A percentile compares a stretch with the other conserved stretches of the same genome.
phyloP scores from a whole-genome alignment of 2,113 vertebrate genomes.

The Callorhinus ursinus region DNA sequence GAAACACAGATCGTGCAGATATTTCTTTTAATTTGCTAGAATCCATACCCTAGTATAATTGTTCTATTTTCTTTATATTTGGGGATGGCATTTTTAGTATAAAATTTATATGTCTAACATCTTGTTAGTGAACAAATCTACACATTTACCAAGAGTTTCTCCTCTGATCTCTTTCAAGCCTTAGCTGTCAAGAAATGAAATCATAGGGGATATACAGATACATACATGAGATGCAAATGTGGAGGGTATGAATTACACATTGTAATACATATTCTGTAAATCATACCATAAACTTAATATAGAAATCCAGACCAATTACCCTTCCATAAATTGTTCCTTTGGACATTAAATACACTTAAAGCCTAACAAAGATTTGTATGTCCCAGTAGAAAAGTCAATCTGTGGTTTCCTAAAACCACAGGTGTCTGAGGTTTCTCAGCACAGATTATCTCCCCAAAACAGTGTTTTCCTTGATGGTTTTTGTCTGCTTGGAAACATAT shows the following conservation, averaged over 20 bases:
- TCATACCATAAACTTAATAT: neutral
- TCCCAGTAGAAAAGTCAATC: neutral
- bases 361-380: neutral
- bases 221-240: neutral
- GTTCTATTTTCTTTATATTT: conserved; percentile 3
- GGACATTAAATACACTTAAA: neutral
- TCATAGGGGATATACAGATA: neutral
- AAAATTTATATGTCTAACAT: conserved; percentile 33
- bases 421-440: neutral
- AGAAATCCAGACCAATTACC: neutral
- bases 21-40: conserved; percentile 67
- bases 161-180: neutral
- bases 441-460: neutral
- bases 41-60: conserved; percentile 36
- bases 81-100: neutral
- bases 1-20: conserved; percentile 49
- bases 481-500: neutral
- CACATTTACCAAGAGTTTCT: neutral
- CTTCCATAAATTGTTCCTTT: neutral
- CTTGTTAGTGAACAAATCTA: neutral
- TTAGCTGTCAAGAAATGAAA: neutral
- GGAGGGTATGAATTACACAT: neutral
- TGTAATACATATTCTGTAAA: neutral
- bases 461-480: neutral
- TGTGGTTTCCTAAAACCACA: neutral